Conservation (phyloP, 1,140 invertebrate genomes). For the Marisa cornuarietis region DNA sequence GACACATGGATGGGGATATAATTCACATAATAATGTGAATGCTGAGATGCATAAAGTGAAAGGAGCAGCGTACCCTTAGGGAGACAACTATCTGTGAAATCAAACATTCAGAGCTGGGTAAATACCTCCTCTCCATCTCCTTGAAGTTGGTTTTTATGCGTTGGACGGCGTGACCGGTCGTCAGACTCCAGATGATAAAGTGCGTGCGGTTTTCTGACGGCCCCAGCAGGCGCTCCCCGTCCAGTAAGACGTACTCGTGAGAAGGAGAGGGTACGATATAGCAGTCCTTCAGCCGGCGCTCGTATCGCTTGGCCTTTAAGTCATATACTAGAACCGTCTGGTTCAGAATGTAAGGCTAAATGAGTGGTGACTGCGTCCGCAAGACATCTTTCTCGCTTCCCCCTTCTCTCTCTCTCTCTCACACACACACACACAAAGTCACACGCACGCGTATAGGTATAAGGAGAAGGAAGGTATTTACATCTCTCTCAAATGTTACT, state of each 20-base stretch:
- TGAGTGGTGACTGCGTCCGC: neutral
- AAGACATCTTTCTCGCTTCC: too few species aligned
- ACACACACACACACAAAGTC: neutral
- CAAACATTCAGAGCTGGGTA: too few species aligned
- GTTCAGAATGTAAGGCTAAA: neutral
- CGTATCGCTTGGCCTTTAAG: conserved; percentile 53
- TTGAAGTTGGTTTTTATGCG: conserved; percentile 57
- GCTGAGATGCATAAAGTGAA: too few species aligned
- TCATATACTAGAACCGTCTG: conserved; percentile 59
- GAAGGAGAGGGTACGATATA: conserved; percentile 59
- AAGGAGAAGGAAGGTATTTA: neutral
- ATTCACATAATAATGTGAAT: too few species aligned
- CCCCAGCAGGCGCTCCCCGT: conserved; percentile 58
- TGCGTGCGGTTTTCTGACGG: conserved; percentile 59
- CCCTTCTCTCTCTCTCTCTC: neutral
- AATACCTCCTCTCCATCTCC: conserved; percentile 39
- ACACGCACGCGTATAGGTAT: neutral
- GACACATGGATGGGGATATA: too few species aligned
- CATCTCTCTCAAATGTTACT: too few species aligned
- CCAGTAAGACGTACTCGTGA: conserved; percentile 60
- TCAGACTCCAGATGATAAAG: conserved; percentile 61
- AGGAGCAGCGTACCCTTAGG: too few species aligned
- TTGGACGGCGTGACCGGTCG: conserved; percentile 50
- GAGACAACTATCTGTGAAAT: too few species aligned
- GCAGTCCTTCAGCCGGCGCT: conserved; percentile 52